Evolutionary conservation across 2,888 invertebrate genomes (phyloP), one percentile per base, ranked within the genome.

Genomic region (Tetrapedia diversipes): DNA sequence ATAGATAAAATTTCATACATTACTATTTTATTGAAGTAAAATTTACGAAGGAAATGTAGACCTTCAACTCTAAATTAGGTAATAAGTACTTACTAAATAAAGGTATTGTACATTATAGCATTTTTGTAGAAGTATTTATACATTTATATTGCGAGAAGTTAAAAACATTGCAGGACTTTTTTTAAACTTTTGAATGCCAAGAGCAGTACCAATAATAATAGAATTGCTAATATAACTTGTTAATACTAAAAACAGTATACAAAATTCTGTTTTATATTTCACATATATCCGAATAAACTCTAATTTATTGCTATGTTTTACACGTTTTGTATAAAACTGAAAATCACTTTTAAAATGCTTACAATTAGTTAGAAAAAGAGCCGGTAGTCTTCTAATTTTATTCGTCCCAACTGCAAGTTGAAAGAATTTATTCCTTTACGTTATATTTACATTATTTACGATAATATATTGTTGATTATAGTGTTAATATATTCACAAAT

Each of bases 71-170:
- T 45, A 4, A 49, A 39, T 43, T 57, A 39, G 19, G 22, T 27
- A 39, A 7, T 1, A 64, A 73, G 65, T 73, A 75, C 39, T 73
- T 65, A 54, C n/a, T n/a, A n/a, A n/a, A n/a, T n/a, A n/a, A n/a
- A n/a, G n/a, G 39, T 0, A 37, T 59, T 59, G n/a, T 14, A 24
- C 29, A 67, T 8, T 1, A 16, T 47, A 37, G 43, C 32, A 53
- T 43, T 75, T 74, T 59, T 73, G 32, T 53, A 54, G 19, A 65
- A 34, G 3, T 59, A 61, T 70, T 61, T 63, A 34, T 27, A 63
- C 27, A 11, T 32, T 32, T 60, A 24, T 43, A 64, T 34, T 14
- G 4, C 4, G 14, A 3, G 22, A n/a, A 34, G 14, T 32, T 37
- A n/a, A 19, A 56, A 24, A n/a, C 14, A 16, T 53, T 49, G 24